Evolutionary conservation across 2,797 vertebrate species (phyloP).

Genomic region (Acipenser ruthenus): DNA sequence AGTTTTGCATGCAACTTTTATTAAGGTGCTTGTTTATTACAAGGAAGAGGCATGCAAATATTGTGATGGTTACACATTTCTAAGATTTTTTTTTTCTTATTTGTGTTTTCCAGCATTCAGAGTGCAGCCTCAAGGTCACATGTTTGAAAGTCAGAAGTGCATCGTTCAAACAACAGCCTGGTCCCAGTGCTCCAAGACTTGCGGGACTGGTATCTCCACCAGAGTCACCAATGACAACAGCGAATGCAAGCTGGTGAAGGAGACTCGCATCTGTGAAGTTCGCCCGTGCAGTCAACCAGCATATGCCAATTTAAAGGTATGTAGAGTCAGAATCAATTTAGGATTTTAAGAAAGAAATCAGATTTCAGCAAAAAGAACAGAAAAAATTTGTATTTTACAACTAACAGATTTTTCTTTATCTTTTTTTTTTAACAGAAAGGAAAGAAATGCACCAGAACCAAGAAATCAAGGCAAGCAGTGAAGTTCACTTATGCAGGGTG

Average conservation of each 20-base stretch:
- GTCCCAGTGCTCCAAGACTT: slow-evolving; percentile 95
- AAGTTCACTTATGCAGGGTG: slow-evolving; percentile 88
- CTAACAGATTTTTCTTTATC: slow-evolving; percentile 23
- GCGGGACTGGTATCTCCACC: slow-evolving; percentile 89
- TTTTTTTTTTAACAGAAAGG: slow-evolving; percentile 72
- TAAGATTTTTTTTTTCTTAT: slow-evolving; percentile 7
- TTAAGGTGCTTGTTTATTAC: slow-evolving; percentile 24
- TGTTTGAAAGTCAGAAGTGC: slow-evolving; percentile 82
- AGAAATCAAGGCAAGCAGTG: slow-evolving; percentile 72
- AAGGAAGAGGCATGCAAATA: too few relatives aligned
- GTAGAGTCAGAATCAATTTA: slow-evolving; percentile 3
- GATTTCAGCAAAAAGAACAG: too few relatives aligned
- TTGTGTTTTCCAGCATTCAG: slow-evolving; percentile 66
- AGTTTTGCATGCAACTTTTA: background rate
- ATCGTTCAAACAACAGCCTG: slow-evolving; percentile 91
- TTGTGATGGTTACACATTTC: background rate
- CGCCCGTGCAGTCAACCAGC: slow-evolving; percentile 82
- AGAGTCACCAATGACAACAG: slow-evolving; percentile 90
- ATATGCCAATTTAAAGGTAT: slow-evolving; percentile 86
- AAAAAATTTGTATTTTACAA: background rate
- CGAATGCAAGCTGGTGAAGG: slow-evolving; percentile 87
- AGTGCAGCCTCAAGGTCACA: slow-evolving; percentile 66
- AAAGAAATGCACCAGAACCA: slow-evolving; percentile 93
- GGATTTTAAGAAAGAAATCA: background rate
- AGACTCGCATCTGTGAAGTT: slow-evolving; percentile 90